Evolutionary conservation across 2,888 invertebrate genomes (phyloP).

Genomic region (Eupithecia inturbata): DNA sequence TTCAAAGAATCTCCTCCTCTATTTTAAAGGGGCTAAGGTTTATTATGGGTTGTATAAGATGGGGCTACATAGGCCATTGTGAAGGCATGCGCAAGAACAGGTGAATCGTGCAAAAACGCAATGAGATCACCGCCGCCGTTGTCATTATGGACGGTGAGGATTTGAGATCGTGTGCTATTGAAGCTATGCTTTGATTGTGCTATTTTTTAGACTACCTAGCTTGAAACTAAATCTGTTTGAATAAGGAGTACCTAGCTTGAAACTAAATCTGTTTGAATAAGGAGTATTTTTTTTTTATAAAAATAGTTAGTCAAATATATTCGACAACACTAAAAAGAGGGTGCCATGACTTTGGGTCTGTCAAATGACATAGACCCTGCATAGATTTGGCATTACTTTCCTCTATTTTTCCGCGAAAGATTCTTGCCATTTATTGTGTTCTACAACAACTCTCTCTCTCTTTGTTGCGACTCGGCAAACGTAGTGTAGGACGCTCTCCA

Average conservation of each 20-base stretch:
- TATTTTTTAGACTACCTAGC: background rate
- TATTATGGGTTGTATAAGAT: background rate
- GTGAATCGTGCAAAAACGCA: conserved; percentile 78
- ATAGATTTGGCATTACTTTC: no score
- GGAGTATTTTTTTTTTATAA: background rate
- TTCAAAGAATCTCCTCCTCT: background rate
- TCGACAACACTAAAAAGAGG: no score
- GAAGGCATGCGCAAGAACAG: conserved; percentile 47
- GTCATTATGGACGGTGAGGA: conserved; percentile 57
- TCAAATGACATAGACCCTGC: no score
- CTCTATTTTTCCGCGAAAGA: no score
- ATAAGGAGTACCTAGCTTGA: background rate
- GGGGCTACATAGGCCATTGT: conserved; percentile 7
- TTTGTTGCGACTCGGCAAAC: no score
- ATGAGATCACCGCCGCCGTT: conserved; percentile 73
- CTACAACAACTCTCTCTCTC: no score
- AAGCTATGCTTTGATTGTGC: background rate
- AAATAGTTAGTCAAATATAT: no score
- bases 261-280: background rate
- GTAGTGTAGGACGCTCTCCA: no score
- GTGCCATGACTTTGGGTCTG: no score
- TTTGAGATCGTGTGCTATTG: conserved; percentile 4
- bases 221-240: background rate
- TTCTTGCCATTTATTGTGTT: no score
- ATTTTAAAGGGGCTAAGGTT: background rate